Conservation (phyloP, 2,888 invertebrate species). For the Drosophila barbarae region DNA sequence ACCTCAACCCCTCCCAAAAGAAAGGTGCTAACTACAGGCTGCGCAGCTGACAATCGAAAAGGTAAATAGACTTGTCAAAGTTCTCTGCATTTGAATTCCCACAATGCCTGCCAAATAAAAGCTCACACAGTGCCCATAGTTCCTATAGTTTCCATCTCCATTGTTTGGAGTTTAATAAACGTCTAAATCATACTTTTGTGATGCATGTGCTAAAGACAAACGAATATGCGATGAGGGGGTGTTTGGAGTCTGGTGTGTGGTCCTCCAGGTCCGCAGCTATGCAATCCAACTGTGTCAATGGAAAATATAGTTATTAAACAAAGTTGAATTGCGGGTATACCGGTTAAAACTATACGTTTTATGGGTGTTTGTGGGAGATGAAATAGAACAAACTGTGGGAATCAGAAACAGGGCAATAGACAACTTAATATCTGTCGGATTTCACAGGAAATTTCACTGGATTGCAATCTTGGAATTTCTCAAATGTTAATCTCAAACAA, state of each 20-base stretch:
- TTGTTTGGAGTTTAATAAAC: slow-evolving; percentile 72
- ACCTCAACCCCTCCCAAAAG: neutral
- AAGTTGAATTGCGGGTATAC: slow-evolving; percentile 16
- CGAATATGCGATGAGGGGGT: slow-evolving; percentile 46
- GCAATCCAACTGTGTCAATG: slow-evolving; percentile 63
- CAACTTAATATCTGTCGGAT: neutral
- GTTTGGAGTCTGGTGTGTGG: slow-evolving; percentile 27
- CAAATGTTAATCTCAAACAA: slow-evolving; percentile 3
- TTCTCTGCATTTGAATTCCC: slow-evolving; percentile 67
- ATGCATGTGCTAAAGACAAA: slow-evolving; percentile 73
- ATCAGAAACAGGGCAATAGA: slow-evolving; percentile 2
- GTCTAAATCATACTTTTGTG: slow-evolving; percentile 72
- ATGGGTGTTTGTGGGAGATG: slow-evolving; percentile 24
- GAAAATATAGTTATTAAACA: slow-evolving; percentile 51
- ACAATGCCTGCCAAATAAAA: slow-evolving; percentile 47
- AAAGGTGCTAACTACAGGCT: slow-evolving; percentile 59
- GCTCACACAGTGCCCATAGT: slow-evolving; percentile 34
- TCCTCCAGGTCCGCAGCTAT: slow-evolving; percentile 14
- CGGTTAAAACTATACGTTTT: slow-evolving; percentile 1
- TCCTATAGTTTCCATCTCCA: slow-evolving; percentile 14
- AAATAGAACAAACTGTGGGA: slow-evolving; percentile 27
- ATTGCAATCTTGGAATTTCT: slow-evolving; percentile 16
- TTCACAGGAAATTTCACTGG: slow-evolving; percentile 3
- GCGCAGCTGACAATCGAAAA: slow-evolving; percentile 41
- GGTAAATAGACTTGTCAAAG: slow-evolving; percentile 61